These are phyloP conservation scores for Deilephila porcellus DNA, from an alignment of 2,888 invertebrate genomes.

Conservation along the genomic window DNA sequence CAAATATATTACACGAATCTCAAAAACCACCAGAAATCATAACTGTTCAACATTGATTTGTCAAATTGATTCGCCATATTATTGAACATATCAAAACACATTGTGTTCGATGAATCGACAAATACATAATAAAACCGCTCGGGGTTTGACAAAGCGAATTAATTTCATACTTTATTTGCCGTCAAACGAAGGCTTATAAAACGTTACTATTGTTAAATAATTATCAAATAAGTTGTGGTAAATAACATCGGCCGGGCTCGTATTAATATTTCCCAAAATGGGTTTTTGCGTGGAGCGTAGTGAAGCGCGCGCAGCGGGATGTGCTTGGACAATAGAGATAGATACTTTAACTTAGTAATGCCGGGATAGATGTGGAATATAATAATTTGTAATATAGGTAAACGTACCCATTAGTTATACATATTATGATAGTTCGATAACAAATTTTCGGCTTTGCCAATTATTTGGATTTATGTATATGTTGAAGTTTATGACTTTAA, in stretches of 20 bases:
- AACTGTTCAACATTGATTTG: constrained; percentile 4
- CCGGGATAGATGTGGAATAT: neutral
- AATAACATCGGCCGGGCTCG: constrained; percentile 9
- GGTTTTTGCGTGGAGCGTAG: constrained; percentile 14
- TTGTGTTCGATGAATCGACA: constrained; percentile 11
- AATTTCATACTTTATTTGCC: constrained; percentile 21
- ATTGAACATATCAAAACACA: constrained; percentile 1
- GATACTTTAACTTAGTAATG: neutral
- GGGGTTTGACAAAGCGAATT: constrained; percentile 22
- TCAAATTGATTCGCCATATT: constrained; percentile 18
- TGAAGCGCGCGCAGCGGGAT: constrained; percentile 1
- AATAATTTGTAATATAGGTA: too few species aligned
- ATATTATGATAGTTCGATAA: too few species aligned
- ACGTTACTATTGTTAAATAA: constrained; percentile 24
- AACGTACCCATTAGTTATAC: too few species aligned
- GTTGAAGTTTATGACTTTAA: too few species aligned
- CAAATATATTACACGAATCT: neutral
- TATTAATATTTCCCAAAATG: constrained; percentile 24
- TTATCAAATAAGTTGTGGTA: constrained; percentile 26
- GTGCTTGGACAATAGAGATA: neutral
- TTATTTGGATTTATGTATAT: too few species aligned
- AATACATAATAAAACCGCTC: neutral
- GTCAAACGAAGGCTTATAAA: constrained; percentile 24
- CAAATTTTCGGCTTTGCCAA: too few species aligned
- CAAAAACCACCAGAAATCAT: neutral